Evolutionary conservation across 2,113 vertebrate genomes (phyloP).

Genomic region (Psammodynastes pulverulentus): DNA sequence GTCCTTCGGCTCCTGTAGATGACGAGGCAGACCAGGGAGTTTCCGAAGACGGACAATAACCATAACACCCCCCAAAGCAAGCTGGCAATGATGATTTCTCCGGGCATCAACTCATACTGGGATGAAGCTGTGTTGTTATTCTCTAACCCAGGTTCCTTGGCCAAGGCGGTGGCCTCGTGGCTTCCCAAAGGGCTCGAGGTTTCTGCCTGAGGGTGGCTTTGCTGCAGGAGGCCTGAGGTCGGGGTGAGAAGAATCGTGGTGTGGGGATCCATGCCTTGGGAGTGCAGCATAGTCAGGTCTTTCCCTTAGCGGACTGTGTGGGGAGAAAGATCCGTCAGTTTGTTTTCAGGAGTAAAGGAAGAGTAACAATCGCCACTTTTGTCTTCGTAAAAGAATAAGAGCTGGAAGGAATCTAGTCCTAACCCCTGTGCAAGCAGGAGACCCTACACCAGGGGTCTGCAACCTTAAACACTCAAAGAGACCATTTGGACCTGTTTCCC

Average conservation of each 20-base stretch:
- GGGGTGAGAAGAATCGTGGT: slow-evolving; percentile 55
- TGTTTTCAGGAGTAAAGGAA: background rate
- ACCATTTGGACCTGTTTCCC: too few species aligned
- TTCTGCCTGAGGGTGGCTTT: slow-evolving; percentile 68
- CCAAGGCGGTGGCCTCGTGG: slow-evolving; percentile 12
- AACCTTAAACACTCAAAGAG: too few species aligned
- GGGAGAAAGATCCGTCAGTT: slow-evolving; percentile 40
- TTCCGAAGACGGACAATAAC: slow-evolving; percentile 85
- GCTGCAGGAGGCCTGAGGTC: slow-evolving; percentile 63
- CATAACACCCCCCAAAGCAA: slow-evolving; percentile 77
- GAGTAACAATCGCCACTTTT: background rate
- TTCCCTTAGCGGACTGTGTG: slow-evolving; percentile 52
- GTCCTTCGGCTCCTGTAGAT: slow-evolving; percentile 89
- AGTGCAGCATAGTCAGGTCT: slow-evolving; percentile 69
- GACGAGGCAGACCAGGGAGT: slow-evolving; percentile 86
- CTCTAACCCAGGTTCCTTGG: slow-evolving; percentile 32
- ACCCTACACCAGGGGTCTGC: too few species aligned
- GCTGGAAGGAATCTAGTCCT: too few species aligned
- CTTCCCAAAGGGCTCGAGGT: slow-evolving; percentile 46
- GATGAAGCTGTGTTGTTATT: slow-evolving; percentile 63
- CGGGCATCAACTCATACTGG: slow-evolving; percentile 58
- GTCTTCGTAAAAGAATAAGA: background rate
- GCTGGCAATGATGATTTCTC: slow-evolving; percentile 74
- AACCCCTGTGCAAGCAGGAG: too few species aligned
- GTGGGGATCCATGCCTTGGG: slow-evolving; percentile 62